Evolutionary conservation across 2,888 invertebrate species (phyloP), one percentile per base, ranked within the genome.

Genomic region (Glaucopsyche alexis): DNA sequence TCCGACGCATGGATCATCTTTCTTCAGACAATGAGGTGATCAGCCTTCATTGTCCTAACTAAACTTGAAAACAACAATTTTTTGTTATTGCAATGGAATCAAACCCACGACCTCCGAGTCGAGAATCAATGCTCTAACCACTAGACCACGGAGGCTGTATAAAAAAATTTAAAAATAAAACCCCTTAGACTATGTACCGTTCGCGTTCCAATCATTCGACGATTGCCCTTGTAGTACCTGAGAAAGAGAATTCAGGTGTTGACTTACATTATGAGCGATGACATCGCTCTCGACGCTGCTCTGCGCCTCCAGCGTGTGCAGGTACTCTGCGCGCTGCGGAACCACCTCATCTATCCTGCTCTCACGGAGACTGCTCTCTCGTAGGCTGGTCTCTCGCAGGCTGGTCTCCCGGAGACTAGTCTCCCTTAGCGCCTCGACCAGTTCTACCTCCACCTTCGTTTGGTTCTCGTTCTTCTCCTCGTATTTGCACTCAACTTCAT

Each of bases 191-290:
- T 7, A n/a, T 16, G n/a, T 52, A 52, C 52, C 52, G n/a, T 52
- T 29, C 29, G 16, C 52, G n/a, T 52, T 29, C 29, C 29, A 29
- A 29, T 29, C 29, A 2, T 29, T 2, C 3, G 29, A 29, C 29
- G 29, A 29, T 29, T 29, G 0, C 29, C 29, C 29, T 4, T 4
- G 29, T 29, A 29, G 29, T 29, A 29, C 29, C 29, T 29, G 29
- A 29, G 29, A 29, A 29, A 1, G 29, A 29, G 29, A 29, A 29
- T 29, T 29, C 29, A 29, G 29, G 29, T 2, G 29, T 29, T 29
- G 29, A 29, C 94, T 94, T 90, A 96, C 96, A 89, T 96, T 96
- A 91, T 95, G 95, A 78, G 95, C 95, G 82, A 94, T 94, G 81
- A 94, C 94, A 83, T 94, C 94, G 78, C 94, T 94, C 79, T 95